phyloP scores from a whole-genome alignment of 2,113 vertebrate species.

The Phainopepla nitens region DNA sequence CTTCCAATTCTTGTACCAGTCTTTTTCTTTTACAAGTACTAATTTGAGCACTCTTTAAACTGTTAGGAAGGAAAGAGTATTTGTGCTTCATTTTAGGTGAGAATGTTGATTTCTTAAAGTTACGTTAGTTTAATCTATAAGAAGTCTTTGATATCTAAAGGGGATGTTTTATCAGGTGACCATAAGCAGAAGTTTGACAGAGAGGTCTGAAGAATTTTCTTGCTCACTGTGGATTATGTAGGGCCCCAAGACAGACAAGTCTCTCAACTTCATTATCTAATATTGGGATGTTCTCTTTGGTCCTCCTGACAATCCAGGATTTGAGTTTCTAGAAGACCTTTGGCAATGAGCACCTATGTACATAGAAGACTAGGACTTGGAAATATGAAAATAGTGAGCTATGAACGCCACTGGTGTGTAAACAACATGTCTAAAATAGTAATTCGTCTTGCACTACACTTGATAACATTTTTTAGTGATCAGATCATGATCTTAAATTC shows the following conservation, averaged over 20 bases:
- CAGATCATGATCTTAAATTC: accelerated
- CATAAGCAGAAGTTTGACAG: background rate
- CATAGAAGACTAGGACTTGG: background rate
- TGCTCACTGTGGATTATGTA: background rate
- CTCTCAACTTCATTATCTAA: background rate
- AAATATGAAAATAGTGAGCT: background rate
- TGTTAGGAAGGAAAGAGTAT: background rate
- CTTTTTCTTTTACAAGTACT: background rate
- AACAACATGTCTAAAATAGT: background rate
- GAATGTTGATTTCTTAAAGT: background rate
- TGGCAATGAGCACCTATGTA: background rate
- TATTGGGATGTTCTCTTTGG: background rate
- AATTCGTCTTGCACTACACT: background rate
- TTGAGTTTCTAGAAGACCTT: background rate
- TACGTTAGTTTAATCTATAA: background rate
- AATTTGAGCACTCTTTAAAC: background rate
- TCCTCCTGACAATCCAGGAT: background rate
- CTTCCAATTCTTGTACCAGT: background rate
- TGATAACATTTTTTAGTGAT: background rate
- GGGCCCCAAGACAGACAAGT: background rate
- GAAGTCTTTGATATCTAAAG: background rate
- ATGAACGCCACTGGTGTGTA: background rate
- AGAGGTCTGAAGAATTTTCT: background rate
- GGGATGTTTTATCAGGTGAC: background rate
- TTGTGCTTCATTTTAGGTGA: background rate